A percentile compares a stretch with the other conserved stretches of the same genome.
Conservation (phyloP, 2,113 vertebrate species). For the Trochalopteron elliotii region DNA sequence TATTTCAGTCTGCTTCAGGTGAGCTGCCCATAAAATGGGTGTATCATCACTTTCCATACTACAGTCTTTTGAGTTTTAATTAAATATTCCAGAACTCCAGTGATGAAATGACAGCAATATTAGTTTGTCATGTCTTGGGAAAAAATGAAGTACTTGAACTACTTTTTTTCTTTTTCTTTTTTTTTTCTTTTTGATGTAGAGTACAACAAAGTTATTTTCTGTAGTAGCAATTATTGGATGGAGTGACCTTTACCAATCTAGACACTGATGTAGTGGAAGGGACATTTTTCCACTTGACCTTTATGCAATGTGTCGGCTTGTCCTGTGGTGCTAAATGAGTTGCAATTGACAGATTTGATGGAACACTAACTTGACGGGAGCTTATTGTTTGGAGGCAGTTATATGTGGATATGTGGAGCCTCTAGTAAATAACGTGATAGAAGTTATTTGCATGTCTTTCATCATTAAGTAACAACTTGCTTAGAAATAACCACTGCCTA, state of each 20-base stretch:
- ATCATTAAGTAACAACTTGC: neutral
- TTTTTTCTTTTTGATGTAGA: neutral
- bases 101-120: neutral
- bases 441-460: neutral
- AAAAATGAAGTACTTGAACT: neutral
- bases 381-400: constrained; percentile 49
- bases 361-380: constrained; percentile 30
- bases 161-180: too few species aligned
- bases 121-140: neutral
- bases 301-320: constrained; percentile 56
- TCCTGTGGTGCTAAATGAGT: constrained; percentile 38
- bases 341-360: constrained; percentile 63
- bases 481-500: neutral
- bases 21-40: neutral
- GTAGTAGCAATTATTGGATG: neutral
- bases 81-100: neutral
- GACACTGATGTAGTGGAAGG: constrained; percentile 65
- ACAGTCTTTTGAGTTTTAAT: neutral
- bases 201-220: constrained; percentile 44
- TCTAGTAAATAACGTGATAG: neutral
- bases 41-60: neutral
- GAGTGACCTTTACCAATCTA: constrained; percentile 72
- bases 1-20: neutral
- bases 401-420: neutral
- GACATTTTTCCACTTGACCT: constrained; percentile 78